Evolutionary conservation across 1,140 invertebrate species (phyloP), one percentile per base, ranked within the genome.

Genomic region (Lethrus apterus): DNA sequence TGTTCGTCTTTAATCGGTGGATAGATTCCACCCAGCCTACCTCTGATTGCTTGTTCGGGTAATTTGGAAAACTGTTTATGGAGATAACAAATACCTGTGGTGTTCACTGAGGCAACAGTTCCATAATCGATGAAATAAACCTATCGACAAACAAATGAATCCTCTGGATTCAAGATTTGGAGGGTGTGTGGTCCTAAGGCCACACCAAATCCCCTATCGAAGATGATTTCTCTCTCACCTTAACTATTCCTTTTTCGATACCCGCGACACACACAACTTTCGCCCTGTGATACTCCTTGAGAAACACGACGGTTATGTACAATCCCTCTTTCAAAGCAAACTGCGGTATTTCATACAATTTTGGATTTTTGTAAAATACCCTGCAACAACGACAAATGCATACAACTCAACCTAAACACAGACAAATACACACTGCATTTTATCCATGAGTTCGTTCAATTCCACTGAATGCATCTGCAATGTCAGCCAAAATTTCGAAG

Each of bases 121-220:
- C 60, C 60, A 43, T 59, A 62, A 46, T 62, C 60, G 11, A 60
- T 46, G 33, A 46, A 62, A 30, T 57, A 49, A 9, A 59, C 45
- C 59, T 62, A 30, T 34, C 46, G 51, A 15, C 4, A 20, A 45
- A 42, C 44, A 36, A 15, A 32, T 8, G 13, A 10, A 46, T 21
- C n/a, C 20, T 13, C 14, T 21, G 23, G 21, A 23, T 48, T 11
- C 23, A 33, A 20, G 8, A 30, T 34, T 2, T 17, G 21, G 35
- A 13, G 11, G n/a, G 20, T 38, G n/a, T n/a, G 21, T 10, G 8
- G 31, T 41, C 5, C 3, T 23, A 13, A 36, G n/a, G n/a, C n/a
- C n/a, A 14, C 24, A 3, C 23, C 23, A 13, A 42, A 15, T 26
- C n/a, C 21, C 10, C 26, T 2, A 20, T 20, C 9, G 15, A 7